A percentile compares a stretch with the other conserved stretches of the same genome.
Conservation (phyloP, 2,113 vertebrate species). For the Furnarius figulus region DNA sequence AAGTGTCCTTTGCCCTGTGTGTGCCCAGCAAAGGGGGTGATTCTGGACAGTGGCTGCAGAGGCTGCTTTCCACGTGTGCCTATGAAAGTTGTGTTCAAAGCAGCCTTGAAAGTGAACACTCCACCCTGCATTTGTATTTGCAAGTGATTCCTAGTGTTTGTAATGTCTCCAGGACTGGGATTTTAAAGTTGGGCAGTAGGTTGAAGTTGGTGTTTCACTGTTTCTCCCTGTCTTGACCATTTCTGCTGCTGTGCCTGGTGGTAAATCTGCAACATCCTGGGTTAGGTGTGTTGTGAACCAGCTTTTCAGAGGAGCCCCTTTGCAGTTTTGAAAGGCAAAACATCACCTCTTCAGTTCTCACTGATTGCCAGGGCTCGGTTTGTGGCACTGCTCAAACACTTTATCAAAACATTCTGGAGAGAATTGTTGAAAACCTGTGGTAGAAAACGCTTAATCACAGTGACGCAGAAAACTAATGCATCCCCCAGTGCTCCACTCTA, state of each 20-base stretch:
- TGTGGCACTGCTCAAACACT: neutral
- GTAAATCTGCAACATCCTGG: neutral
- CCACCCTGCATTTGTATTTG: neutral
- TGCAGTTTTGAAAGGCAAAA: neutral
- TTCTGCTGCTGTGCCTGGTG: neutral
- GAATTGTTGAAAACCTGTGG: neutral
- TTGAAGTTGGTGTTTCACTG: neutral
- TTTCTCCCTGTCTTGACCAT: neutral
- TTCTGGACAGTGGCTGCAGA: fast-evolving
- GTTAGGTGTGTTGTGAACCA: neutral
- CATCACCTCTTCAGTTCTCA: neutral
- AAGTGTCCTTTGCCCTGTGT: fast-evolving
- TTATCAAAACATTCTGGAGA: neutral
- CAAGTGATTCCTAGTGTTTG: neutral
- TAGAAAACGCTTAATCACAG: conserved; percentile 11
- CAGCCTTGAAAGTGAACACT: neutral
- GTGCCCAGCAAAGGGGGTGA: no score
- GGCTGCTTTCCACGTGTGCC: fast-evolving
- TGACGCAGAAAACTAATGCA: neutral
- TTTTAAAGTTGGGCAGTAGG: neutral
- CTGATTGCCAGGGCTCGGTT: neutral
- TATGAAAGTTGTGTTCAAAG: neutral
- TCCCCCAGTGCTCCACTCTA: neutral
- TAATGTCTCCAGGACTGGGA: neutral
- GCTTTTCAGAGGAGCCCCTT: neutral